phyloP scores from a whole-genome alignment of 2,797 vertebrate genomes.

The Telmatherina bonti region DNA sequence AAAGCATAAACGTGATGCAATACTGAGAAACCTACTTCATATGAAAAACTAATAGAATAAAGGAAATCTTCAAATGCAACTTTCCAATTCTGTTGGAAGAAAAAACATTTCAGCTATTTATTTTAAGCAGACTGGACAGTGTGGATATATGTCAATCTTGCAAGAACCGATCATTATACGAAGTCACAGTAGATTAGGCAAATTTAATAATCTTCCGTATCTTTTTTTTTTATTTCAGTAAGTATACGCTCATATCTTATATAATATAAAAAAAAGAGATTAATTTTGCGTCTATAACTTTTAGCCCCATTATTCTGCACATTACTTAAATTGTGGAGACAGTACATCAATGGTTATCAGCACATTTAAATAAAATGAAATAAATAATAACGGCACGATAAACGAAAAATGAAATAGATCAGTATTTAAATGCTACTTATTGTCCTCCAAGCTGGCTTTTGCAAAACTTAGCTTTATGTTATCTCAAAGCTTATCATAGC shows the following conservation, averaged over 20 bases:
- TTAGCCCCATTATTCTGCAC: background rate
- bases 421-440: slow-evolving; percentile 12
- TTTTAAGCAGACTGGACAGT: background rate
- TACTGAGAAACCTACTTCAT: slow-evolving; percentile 59
- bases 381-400: slow-evolving; percentile 20
- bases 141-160: background rate
- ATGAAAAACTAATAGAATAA: slow-evolving; percentile 12
- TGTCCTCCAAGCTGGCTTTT: background rate
- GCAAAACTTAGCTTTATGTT: slow-evolving; percentile 51
- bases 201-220: background rate
- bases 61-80: slow-evolving; percentile 3
- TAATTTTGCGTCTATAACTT: background rate
- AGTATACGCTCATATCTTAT: background rate
- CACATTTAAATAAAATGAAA: slow-evolving; percentile 12
- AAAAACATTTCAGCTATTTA: background rate
- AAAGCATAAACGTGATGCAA: slow-evolving; percentile 75
- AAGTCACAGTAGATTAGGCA: slow-evolving; percentile 7
- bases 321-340: background rate
- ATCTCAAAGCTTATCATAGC: slow-evolving; percentile 50
- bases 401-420: slow-evolving; percentile 9
- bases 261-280: background rate
- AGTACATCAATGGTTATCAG: slow-evolving; percentile 15
- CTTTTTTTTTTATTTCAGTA: background rate
- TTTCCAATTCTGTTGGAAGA: background rate
- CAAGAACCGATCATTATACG: background rate